Conservation (phyloP, 2,888 invertebrate species). For the Sicus ferrugineus region DNA sequence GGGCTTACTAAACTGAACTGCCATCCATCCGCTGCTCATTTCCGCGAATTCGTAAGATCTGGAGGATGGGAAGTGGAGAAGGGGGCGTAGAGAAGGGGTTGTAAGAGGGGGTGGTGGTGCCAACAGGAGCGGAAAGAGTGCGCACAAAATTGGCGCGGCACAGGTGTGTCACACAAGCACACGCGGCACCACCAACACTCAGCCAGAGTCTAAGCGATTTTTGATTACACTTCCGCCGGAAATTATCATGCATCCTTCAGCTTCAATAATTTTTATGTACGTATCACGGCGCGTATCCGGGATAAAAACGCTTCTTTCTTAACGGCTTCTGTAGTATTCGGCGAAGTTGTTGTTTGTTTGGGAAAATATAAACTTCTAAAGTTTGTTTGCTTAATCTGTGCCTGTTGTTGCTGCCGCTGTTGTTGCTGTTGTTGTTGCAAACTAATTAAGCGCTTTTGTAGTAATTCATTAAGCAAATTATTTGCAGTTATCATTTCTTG, state of each 20-base stretch:
- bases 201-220: conserved; percentile 63
- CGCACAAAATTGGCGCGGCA: neutral
- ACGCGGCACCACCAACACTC: neutral
- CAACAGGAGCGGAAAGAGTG: neutral
- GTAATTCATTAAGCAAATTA: conserved; percentile 59
- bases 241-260: conserved; percentile 66
- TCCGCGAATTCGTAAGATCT: neutral
- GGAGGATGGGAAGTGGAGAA: neutral
- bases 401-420: neutral
- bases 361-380: neutral
- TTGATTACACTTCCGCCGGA: conserved; percentile 66
- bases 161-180: neutral
- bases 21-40: neutral
- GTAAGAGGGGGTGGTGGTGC: too few relatives aligned
- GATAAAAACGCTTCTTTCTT: neutral
- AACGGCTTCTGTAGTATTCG: neutral
- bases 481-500: conserved; percentile 57
- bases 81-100: neutral
- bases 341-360: neutral
- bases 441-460: conserved; percentile 56
- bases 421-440: conserved; percentile 30
- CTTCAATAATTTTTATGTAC: conserved; percentile 64
- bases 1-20: neutral
- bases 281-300: neutral
- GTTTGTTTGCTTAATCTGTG: neutral